These are phyloP conservation scores for Typhlichthys eigenmanni DNA, from an alignment of 2,797 vertebrate species.

Conservation along the genomic window DNA sequence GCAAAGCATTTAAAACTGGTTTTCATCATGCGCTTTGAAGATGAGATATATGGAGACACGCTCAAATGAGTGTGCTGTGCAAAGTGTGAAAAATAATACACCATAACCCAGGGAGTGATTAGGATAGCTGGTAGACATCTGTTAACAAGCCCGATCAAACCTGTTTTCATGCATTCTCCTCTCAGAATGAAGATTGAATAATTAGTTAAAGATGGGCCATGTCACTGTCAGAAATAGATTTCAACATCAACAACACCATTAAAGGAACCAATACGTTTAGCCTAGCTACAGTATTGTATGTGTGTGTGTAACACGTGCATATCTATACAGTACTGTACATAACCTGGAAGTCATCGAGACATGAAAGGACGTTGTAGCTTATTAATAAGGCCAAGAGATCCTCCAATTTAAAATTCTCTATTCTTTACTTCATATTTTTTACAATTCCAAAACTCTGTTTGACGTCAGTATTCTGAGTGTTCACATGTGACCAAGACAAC, in stretches of 20 bases:
- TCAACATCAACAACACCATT: no score
- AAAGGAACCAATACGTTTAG: no score
- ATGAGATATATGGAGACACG: constrained; percentile 35
- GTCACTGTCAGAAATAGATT: no score
- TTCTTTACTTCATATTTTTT: constrained; percentile 24
- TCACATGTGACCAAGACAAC: constrained; percentile 29
- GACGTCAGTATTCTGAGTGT: constrained; percentile 28
- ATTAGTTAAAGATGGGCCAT: no score
- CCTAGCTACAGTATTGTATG: no score
- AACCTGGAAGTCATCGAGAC: constrained; percentile 29
- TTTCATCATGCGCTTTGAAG: constrained; percentile 54
- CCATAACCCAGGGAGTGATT: constrained; percentile 5
- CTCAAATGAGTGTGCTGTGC: constrained; percentile 23
- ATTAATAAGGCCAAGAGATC: constrained; percentile 57
- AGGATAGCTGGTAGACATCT: no score
- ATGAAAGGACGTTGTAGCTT: constrained; percentile 44
- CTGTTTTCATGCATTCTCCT: no score
- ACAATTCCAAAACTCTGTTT: constrained; percentile 45
- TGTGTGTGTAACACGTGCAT: no score
- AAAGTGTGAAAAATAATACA: constrained; percentile 26
- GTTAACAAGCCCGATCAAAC: no score
- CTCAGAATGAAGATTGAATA: no score
- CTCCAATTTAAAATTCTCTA: constrained; percentile 52
- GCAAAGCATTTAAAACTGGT: constrained; percentile 25
- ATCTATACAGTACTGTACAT: background rate